Percentiles rank a stretch among this genome's conserved stretches.
Conservation (phyloP, 2,888 invertebrate species). For the Drosophila infuscata region DNA sequence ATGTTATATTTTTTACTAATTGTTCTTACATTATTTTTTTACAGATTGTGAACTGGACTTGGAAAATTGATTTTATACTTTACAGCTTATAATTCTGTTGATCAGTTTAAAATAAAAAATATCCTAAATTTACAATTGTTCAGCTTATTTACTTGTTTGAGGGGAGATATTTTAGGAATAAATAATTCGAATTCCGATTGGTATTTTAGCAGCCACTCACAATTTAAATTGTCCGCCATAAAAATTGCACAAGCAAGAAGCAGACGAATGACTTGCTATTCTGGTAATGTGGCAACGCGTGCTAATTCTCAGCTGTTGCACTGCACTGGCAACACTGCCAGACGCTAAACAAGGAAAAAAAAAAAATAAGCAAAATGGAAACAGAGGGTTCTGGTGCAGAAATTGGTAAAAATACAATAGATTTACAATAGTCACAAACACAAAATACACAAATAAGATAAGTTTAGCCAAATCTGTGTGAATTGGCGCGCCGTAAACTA, state of each 20-base stretch:
- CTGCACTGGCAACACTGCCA: slow-evolving; percentile 50
- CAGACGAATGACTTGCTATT: slow-evolving; percentile 53
- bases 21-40: neutral
- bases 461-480: neutral
- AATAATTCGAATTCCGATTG: neutral
- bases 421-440: neutral
- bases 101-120: slow-evolving; percentile 1
- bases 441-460: neutral
- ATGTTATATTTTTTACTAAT: slow-evolving; percentile 9
- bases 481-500: neutral
- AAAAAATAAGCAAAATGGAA: slow-evolving; percentile 81
- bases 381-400: slow-evolving; percentile 81
- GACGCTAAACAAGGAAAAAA: slow-evolving; percentile 53
- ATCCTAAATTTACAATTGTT: neutral
- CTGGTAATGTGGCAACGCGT: slow-evolving; percentile 40
- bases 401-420: slow-evolving; percentile 82
- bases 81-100: neutral
- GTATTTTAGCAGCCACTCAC: neutral
- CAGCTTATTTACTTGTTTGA: neutral
- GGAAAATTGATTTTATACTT: neutral
- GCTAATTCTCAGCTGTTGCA: slow-evolving; percentile 44
- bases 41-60: slow-evolving; percentile 19
- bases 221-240: slow-evolving; percentile 21
- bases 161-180: neutral
- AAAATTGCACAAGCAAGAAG: neutral